Conservation (phyloP, 2,113 vertebrate genomes). For the Ivindomyrus marchei region DNA sequence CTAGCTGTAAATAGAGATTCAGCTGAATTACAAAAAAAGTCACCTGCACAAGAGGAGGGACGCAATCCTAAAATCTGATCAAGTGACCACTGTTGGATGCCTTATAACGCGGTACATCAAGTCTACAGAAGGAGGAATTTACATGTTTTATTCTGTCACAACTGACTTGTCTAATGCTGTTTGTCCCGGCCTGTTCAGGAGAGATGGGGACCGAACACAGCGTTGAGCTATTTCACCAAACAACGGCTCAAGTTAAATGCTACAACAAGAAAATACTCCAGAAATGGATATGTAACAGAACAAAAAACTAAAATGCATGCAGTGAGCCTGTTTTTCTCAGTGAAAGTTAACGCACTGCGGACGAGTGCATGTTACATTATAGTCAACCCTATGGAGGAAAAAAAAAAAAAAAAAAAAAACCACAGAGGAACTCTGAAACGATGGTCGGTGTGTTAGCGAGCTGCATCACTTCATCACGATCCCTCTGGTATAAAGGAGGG, state of each 20-base stretch:
- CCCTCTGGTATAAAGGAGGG: background rate
- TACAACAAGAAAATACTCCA: background rate
- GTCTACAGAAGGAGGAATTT: background rate
- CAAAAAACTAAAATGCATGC: conserved; percentile 5
- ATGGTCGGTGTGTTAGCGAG: background rate
- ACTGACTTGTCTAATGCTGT: background rate
- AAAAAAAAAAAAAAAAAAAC: background rate
- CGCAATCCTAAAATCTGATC: background rate
- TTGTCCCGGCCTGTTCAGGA: background rate
- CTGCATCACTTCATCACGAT: background rate
- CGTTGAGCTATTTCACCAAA: background rate
- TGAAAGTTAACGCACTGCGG: background rate
- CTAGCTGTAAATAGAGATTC: background rate
- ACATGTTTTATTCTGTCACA: background rate
- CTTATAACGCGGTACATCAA: background rate
- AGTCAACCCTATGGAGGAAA: no score
- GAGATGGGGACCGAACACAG: background rate
- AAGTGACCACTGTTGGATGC: background rate
- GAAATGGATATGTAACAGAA: conserved; percentile 2
- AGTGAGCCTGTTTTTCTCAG: background rate
- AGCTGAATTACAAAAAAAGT: background rate
- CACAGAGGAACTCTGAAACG: background rate
- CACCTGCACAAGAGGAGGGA: background rate
- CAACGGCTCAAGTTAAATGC: background rate
- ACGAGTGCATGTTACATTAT: background rate